Evolutionary conservation across 2,888 invertebrate species (phyloP), one percentile per base, ranked within the genome.

Genomic region (Ashinkailepas kermadecensis): DNA sequence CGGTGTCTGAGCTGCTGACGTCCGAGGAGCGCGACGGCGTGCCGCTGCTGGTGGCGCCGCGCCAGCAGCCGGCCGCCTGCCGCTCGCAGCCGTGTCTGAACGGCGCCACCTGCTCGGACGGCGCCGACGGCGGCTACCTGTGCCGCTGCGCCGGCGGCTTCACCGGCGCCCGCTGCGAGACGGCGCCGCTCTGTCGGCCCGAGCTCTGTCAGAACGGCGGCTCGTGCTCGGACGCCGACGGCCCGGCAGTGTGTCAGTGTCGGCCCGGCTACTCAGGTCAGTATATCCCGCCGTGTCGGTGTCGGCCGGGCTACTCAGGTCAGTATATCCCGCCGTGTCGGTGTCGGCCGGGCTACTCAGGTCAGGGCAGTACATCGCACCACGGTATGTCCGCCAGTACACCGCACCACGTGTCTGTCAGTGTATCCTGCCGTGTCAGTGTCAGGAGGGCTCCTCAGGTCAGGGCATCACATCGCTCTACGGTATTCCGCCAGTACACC

Each of bases 121-220:
- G 81, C 62, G 83, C 82, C 54, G 84, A 84, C 25, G 86, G 85
- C 15, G 91, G 91, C 84, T 95, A 92, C 88, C 89, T 90, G 18
- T 96, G 96, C 88, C 88, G 91, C 82, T 96, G 96, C 86, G 91
- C 92, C 83, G 90, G 91, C 0, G 95, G 96, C 0, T 92, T 94
- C 86, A 92, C 93, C 13, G 89, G 88, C 83, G 87, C 86, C 10
- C 91, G 91, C 86, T 96, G 96, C 88, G 92, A 93, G 86, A 10
- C 10, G 10, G 15, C 18, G 10, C 54, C 15, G 10, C 8, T 0
- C 74, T 89, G 89, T 84, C 57, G 82, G 21, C 85, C 86, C 1
- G 85, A 86, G 89, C 95, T 96, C 0, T 97, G 97, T 87, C 91
- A 92, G 86, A 93, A 93, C 82, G 93, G 92, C 84, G 96, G 96